Evolutionary conservation across 2,797 vertebrate genomes (phyloP).

Genomic region (Alfaro cultratus): DNA sequence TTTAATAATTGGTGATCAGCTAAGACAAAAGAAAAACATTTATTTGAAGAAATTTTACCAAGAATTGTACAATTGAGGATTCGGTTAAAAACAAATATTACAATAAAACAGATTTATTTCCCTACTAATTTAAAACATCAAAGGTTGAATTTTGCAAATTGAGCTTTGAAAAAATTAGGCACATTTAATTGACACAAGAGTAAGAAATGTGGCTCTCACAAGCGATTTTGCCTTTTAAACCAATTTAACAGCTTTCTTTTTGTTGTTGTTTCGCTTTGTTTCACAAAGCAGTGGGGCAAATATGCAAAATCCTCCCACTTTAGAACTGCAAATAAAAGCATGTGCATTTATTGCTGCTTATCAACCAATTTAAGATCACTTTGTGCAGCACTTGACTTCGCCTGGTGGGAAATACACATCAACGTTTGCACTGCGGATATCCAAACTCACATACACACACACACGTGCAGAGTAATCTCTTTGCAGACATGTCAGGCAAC

Average conservation of each 20-base stretch:
- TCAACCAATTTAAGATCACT: slow-evolving; percentile 26
- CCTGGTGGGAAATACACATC: slow-evolving; percentile 6
- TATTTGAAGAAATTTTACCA: background rate
- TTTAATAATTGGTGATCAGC: no score
- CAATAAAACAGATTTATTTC: background rate
- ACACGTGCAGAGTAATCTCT: slow-evolving; percentile 42
- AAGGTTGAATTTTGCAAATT: background rate
- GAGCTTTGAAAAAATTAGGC: background rate
- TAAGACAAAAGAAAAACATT: background rate
- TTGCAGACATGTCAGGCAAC: slow-evolving; percentile 53
- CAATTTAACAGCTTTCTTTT: slow-evolving; percentile 54
- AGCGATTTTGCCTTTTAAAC: slow-evolving; percentile 83
- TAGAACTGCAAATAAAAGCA: background rate
- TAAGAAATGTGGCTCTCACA: background rate
- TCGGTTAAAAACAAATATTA: background rate
- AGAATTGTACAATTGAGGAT: background rate
- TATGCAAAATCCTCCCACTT: slow-evolving; percentile 22
- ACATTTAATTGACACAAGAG: background rate
- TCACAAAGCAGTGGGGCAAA: slow-evolving; percentile 48
- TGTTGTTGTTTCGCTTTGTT: slow-evolving; percentile 22
- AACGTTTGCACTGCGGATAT: background rate
- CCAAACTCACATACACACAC: slow-evolving; percentile 9
- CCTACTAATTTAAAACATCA: background rate
- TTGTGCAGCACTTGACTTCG: slow-evolving; percentile 9
- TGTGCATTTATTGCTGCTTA: background rate